Conservation (phyloP, 2,888 invertebrate species). For the Neria commutata region DNA sequence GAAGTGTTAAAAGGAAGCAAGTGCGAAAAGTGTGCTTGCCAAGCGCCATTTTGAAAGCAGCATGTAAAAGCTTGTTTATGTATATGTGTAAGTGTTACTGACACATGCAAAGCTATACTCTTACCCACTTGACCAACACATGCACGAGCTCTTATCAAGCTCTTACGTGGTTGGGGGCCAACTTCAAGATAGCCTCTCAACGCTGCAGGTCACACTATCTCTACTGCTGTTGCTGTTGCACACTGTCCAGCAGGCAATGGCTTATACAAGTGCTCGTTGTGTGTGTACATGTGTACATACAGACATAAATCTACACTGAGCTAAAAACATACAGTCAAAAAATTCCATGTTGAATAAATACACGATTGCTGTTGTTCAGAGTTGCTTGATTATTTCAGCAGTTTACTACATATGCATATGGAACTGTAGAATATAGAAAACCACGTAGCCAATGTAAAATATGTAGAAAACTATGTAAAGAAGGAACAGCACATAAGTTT, state of each 20-base stretch:
- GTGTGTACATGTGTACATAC: slow-evolving; percentile 19
- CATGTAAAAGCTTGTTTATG: neutral
- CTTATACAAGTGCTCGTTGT: slow-evolving; percentile 35
- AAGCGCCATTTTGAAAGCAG: too few relatives aligned
- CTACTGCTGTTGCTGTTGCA: slow-evolving; percentile 23
- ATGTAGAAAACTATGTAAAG: too few relatives aligned
- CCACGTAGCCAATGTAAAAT: too few relatives aligned
- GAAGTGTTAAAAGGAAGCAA: neutral
- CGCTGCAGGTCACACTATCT: slow-evolving; percentile 6
- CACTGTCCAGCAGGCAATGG: slow-evolving; percentile 52
- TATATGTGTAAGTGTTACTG: neutral
- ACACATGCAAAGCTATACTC: slow-evolving; percentile 4
- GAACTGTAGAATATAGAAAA: too few relatives aligned
- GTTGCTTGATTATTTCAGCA: too few relatives aligned
- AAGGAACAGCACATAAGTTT: too few relatives aligned
- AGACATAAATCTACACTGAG: too few relatives aligned
- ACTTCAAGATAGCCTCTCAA: neutral
- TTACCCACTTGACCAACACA: slow-evolving; percentile 48
- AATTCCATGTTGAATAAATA: too few relatives aligned
- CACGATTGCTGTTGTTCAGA: too few relatives aligned
- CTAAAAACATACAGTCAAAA: too few relatives aligned
- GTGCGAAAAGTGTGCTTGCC: neutral
- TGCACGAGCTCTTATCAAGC: slow-evolving; percentile 30
- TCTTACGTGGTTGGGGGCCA: neutral
- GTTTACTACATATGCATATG: too few relatives aligned